Conservation (phyloP, 2,888 invertebrate genomes). For the Caenorhabditis japonica region DNA sequence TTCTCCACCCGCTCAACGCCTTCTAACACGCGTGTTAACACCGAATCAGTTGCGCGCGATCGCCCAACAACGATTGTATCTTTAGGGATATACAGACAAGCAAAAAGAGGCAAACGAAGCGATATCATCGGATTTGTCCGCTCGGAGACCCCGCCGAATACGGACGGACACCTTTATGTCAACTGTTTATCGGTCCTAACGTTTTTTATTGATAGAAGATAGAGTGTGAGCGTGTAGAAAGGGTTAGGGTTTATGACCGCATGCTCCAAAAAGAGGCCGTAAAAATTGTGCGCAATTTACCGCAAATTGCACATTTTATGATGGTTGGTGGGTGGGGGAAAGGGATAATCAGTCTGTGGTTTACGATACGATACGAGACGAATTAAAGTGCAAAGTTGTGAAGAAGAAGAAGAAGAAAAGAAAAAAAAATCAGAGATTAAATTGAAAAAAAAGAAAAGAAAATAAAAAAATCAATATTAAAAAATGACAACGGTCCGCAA, state of each 20-base stretch:
- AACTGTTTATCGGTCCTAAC: neutral
- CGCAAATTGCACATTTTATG: constrained; percentile 29
- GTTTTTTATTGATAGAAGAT: neutral
- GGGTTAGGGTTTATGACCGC: neutral
- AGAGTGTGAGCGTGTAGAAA: neutral
- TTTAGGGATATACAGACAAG: constrained; percentile 5
- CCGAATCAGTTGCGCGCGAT: constrained; percentile 52
- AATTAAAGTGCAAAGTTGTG: too few species aligned
- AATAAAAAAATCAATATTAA: too few species aligned
- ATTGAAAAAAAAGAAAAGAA: neutral
- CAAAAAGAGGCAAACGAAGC: constrained; percentile 9
- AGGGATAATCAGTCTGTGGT: constrained; percentile 28
- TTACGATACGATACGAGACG: neutral
- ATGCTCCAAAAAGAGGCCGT: neutral
- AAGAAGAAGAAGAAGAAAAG: neutral
- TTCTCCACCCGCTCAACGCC: constrained; percentile 1
- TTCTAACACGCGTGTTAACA: constrained; percentile 56
- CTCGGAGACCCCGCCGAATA: neutral
- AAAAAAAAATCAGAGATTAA: neutral
- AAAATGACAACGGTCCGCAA: constrained; percentile 1
- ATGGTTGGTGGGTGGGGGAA: constrained; percentile 4
- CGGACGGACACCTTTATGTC: neutral
- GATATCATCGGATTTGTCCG: constrained; percentile 10
- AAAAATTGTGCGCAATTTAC: constrained; percentile 15
- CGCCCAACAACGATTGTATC: constrained; percentile 8